Evolutionary conservation across 1,140 invertebrate genomes (phyloP).

Genomic region (Drosophila santomea): DNA sequence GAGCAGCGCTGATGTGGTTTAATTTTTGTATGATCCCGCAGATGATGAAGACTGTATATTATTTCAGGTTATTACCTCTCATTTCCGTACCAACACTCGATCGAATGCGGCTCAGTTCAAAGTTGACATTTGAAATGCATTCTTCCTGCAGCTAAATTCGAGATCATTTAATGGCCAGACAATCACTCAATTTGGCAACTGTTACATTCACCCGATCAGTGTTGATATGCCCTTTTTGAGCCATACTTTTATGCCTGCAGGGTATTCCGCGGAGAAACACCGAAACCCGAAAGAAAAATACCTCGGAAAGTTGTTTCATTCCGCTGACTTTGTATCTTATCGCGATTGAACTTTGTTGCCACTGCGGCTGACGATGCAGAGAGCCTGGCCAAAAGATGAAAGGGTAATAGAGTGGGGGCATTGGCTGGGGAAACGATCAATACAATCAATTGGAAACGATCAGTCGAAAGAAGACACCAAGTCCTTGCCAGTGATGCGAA

Average conservation of each 20-base stretch:
- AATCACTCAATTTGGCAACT: slow-evolving; percentile 41
- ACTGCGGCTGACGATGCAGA: slow-evolving; percentile 49
- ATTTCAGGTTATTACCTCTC: neutral
- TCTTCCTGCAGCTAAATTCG: slow-evolving; percentile 36
- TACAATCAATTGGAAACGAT: slow-evolving; percentile 60
- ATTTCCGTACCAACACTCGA: neutral
- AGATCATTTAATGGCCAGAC: slow-evolving; percentile 25
- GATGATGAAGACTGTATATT: neutral
- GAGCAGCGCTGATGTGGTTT: neutral
- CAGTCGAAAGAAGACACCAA: slow-evolving; percentile 41
- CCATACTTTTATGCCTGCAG: slow-evolving; percentile 53
- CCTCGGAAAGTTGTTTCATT: slow-evolving; percentile 50
- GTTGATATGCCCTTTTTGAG: slow-evolving; percentile 64
- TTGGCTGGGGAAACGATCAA: slow-evolving; percentile 47
- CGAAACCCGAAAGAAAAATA: slow-evolving; percentile 13
- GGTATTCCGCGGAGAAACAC: slow-evolving; percentile 51
- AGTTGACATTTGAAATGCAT: slow-evolving; percentile 42
- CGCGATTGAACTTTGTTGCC: slow-evolving; percentile 80
- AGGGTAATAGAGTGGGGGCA: slow-evolving; percentile 5
- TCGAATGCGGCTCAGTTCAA: slow-evolving; percentile 1
- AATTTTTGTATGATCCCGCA: neutral
- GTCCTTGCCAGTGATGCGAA: slow-evolving; percentile 28
- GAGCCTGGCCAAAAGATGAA: slow-evolving; percentile 24
- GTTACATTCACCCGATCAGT: slow-evolving; percentile 58
- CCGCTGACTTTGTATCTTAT: slow-evolving; percentile 53